Conservation (phyloP, 2,888 invertebrate genomes). For the Tiliacea aurago region DNA sequence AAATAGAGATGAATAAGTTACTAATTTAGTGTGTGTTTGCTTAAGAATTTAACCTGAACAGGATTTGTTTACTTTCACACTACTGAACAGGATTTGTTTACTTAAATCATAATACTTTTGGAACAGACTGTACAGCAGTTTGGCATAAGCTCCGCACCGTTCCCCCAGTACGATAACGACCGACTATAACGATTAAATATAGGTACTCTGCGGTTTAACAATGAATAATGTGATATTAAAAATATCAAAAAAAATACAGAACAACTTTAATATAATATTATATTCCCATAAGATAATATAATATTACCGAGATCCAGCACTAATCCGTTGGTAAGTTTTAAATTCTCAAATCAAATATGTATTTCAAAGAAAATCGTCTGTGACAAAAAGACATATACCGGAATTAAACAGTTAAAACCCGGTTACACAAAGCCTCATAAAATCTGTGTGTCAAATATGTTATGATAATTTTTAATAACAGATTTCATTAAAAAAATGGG, state of each 20-base stretch:
- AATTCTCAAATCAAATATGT: not conserved
- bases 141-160: not conserved
- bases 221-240: not conserved
- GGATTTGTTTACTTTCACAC: not conserved
- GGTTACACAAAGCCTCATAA: not conserved
- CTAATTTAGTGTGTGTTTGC: too few relatives aligned
- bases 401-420: not conserved
- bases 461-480: not conserved
- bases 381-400: not conserved
- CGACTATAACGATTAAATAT: not conserved
- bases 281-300: not conserved
- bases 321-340: not conserved
- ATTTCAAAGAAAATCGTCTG: not conserved
- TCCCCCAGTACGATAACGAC: not conserved
- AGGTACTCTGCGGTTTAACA: conserved; percentile 7
- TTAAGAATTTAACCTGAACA: not conserved
- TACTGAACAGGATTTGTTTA: too few relatives aligned
- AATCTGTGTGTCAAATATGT: not conserved
- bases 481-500: not conserved
- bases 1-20: not conserved
- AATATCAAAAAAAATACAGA: not conserved
- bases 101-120: not conserved
- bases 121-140: not conserved
- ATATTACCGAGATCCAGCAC: not conserved
- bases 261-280: not conserved